Evolutionary conservation across 2,797 vertebrate species (phyloP).

Genomic region (Lateolabrax maculatus): DNA sequence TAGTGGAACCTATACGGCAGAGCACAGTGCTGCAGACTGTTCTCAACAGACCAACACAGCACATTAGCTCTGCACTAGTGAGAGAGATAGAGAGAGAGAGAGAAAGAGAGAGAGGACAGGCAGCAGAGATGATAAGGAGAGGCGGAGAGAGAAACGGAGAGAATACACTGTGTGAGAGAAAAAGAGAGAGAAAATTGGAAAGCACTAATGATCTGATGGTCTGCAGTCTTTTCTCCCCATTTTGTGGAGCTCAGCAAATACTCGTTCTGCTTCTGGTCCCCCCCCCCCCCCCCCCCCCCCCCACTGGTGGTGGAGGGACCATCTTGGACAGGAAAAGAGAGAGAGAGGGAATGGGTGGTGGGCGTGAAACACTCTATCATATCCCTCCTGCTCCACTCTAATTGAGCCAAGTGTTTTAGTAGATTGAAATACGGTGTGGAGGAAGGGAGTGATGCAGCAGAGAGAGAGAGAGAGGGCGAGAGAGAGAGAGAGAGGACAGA

Average conservation of each 20-base stretch:
- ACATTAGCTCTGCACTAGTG: conserved; percentile 69
- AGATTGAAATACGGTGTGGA: conserved; percentile 79
- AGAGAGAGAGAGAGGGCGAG: background rate
- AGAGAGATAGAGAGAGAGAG: conserved; percentile 32
- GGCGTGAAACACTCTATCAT: conserved; percentile 77
- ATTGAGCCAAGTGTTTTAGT: conserved; percentile 84
- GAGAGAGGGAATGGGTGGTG: conserved; percentile 39
- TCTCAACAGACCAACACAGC: conserved; percentile 73
- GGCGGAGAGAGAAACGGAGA: conserved; percentile 51
- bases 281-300: conserved; percentile 42
- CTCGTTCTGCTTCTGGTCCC: conserved; percentile 75
- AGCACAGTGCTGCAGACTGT: conserved; percentile 63
- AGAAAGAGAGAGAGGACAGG: background rate
- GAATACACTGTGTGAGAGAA: conserved; percentile 37
- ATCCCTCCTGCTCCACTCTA: conserved; percentile 75
- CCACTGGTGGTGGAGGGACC: conserved; percentile 59
- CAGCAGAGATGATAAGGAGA: conserved; percentile 49
- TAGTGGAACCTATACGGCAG: conserved; percentile 23
- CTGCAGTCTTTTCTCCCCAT: conserved; percentile 86
- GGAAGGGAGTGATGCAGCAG: conserved; percentile 57
- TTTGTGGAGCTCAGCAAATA: conserved; percentile 89
- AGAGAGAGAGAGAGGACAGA: background rate
- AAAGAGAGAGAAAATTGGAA: conserved; percentile 52
- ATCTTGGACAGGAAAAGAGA: conserved; percentile 51
- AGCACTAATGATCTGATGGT: conserved; percentile 84